Evolutionary conservation across 2,888 invertebrate species (phyloP).

Genomic region (Drosophila kokeensis): DNA sequence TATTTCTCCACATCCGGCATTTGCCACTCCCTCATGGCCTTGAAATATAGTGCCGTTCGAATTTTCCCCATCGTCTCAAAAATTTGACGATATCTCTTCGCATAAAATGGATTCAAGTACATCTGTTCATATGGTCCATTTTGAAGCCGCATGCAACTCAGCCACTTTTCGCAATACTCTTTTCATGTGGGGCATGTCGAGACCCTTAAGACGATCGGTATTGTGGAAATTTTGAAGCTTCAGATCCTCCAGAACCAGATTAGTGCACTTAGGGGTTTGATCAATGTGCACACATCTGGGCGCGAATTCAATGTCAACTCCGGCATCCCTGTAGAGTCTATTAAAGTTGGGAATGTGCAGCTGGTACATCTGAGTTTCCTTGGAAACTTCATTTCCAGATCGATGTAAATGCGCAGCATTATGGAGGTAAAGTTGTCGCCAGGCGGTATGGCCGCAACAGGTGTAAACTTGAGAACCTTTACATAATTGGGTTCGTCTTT

Average conservation of each 20-base stretch:
- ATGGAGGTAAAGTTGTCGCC: slow-evolving; percentile 82
- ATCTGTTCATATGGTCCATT: slow-evolving; percentile 65
- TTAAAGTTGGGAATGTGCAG: slow-evolving; percentile 69
- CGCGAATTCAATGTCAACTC: slow-evolving; percentile 65
- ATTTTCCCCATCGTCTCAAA: slow-evolving; percentile 37
- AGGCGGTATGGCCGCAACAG: slow-evolving; percentile 76
- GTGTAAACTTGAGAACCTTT: slow-evolving; percentile 63
- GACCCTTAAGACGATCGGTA: slow-evolving; percentile 73
- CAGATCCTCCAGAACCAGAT: slow-evolving; percentile 79
- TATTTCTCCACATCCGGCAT: slow-evolving; percentile 64
- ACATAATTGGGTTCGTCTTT: slow-evolving; percentile 68
- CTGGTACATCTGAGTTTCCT: slow-evolving; percentile 77
- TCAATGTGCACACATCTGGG: slow-evolving; percentile 72
- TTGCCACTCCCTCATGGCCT: slow-evolving; percentile 68
- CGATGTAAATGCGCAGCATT: slow-evolving; percentile 76
- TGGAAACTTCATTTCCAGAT: slow-evolving; percentile 75
- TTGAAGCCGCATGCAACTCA: slow-evolving; percentile 81
- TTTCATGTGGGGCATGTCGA: slow-evolving; percentile 75
- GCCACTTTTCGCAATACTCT: slow-evolving; percentile 74
- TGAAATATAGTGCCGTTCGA: slow-evolving; percentile 17
- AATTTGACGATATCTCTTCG: slow-evolving; percentile 45
- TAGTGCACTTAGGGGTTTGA: slow-evolving; percentile 60
- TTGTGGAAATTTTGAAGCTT: slow-evolving; percentile 66
- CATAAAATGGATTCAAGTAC: slow-evolving; percentile 37
- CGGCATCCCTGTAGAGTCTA: slow-evolving; percentile 70